Conservation (phyloP, 2,113 vertebrate genomes). For the Urocitellus parryii region DNA sequence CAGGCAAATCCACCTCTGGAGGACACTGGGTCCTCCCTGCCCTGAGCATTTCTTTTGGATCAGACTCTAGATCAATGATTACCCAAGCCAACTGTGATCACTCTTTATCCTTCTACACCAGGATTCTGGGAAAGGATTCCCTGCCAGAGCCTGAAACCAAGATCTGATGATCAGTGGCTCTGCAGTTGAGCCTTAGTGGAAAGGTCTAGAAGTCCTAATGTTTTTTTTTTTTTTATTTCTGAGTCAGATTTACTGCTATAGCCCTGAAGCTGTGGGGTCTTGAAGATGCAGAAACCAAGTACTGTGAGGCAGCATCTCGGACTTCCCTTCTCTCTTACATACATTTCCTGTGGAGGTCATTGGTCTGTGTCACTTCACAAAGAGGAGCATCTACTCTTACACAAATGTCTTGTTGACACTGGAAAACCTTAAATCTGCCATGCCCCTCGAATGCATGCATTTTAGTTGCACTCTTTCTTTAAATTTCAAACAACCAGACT, state of each 20-base stretch:
- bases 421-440: not conserved
- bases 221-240: slow-evolving; percentile 67
- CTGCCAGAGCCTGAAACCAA: slow-evolving; percentile 60
- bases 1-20: not conserved
- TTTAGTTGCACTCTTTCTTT: not conserved
- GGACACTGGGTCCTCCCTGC: slow-evolving; percentile 38
- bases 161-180: slow-evolving; percentile 63
- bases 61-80: slow-evolving; percentile 45
- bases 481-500: slow-evolving; percentile 6
- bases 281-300: slow-evolving; percentile 56
- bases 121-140: slow-evolving; percentile 69
- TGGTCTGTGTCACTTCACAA: not conserved
- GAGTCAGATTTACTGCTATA: slow-evolving; percentile 55
- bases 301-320: not conserved
- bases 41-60: not conserved
- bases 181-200: slow-evolving; percentile 44
- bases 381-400: not conserved
- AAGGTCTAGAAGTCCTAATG: not conserved
- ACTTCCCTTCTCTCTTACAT: not conserved
- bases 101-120: not conserved
- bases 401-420: not conserved
- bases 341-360: not conserved
- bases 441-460: not conserved
- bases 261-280: slow-evolving; percentile 11
- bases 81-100: not conserved